Evolutionary conservation across 1,140 invertebrate species (phyloP).

Genomic region (Calliopsis andreniformis): DNA sequence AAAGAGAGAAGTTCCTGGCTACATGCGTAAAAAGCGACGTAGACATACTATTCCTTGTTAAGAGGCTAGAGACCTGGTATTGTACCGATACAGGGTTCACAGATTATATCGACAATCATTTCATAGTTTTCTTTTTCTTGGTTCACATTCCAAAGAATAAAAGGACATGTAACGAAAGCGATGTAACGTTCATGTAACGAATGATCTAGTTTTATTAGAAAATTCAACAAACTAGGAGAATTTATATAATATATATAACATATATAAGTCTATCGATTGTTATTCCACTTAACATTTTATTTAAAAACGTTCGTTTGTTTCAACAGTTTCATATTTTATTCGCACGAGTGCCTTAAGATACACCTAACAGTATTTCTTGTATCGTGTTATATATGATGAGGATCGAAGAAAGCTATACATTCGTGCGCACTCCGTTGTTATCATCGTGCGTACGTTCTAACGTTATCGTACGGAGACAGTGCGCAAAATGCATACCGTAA

Average conservation of each 20-base stretch:
- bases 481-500: slow-evolving; percentile 53
- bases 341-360: slow-evolving; percentile 75
- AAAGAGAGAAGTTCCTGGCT: slow-evolving; percentile 64
- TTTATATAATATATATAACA: slow-evolving; percentile 41
- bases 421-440: slow-evolving; percentile 49
- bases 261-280: slow-evolving; percentile 61
- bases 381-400: slow-evolving; percentile 61
- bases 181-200: slow-evolving; percentile 47
- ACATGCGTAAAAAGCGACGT: slow-evolving; percentile 43
- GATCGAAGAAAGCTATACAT: slow-evolving; percentile 48
- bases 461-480: slow-evolving; percentile 56
- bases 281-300: slow-evolving; percentile 60
- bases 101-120: slow-evolving; percentile 49
- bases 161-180: slow-evolving; percentile 40
- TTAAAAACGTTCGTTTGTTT: slow-evolving; percentile 58
- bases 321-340: slow-evolving; percentile 68
- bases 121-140: slow-evolving; percentile 36
- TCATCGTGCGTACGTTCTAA: slow-evolving; percentile 48
- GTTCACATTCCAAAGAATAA: slow-evolving; percentile 52
- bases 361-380: slow-evolving; percentile 73
- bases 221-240: slow-evolving; percentile 55
- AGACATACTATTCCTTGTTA: slow-evolving; percentile 55
- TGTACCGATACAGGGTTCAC: slow-evolving; percentile 58
- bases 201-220: slow-evolving; percentile 50
- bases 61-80: slow-evolving; percentile 50